Percentiles rank a stretch among this genome's conserved stretches.
phyloP scores from a whole-genome alignment of 1,140 invertebrate genomes.

The Drosophila sproati region DNA sequence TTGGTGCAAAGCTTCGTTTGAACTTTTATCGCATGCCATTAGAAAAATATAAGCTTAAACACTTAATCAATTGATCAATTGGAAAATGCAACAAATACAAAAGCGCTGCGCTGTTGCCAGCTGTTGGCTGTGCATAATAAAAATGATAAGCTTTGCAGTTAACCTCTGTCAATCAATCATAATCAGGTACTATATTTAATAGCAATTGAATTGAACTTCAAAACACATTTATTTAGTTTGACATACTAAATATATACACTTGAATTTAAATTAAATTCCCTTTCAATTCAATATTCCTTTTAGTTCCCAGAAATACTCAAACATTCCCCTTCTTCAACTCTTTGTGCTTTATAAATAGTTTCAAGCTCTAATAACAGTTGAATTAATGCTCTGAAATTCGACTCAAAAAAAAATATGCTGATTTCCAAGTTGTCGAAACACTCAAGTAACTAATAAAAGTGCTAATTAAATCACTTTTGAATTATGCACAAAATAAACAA shows the following conservation, averaged over 20 bases:
- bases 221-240: neutral
- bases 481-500: constrained; percentile 18
- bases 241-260: neutral
- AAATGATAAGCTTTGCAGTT: constrained; percentile 15
- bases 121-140: neutral
- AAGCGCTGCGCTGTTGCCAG: neutral
- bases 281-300: neutral
- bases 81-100: neutral
- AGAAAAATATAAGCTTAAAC: too few species aligned
- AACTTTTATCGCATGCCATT: neutral
- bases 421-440: neutral
- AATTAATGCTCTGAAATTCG: neutral
- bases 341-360: neutral
- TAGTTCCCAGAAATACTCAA: constrained; percentile 4
- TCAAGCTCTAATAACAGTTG: constrained; percentile 12
- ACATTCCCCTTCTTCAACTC: neutral
- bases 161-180: neutral
- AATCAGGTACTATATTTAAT: neutral
- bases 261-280: neutral
- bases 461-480: constrained; percentile 5
- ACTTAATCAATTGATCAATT: neutral
- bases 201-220: neutral
- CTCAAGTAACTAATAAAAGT: constrained; percentile 6
- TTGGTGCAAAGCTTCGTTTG: neutral
- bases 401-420: neutral